These are phyloP conservation scores for Chrysomela aeneicollis DNA, from an alignment of 2,888 invertebrate species.

Conservation along the genomic window DNA sequence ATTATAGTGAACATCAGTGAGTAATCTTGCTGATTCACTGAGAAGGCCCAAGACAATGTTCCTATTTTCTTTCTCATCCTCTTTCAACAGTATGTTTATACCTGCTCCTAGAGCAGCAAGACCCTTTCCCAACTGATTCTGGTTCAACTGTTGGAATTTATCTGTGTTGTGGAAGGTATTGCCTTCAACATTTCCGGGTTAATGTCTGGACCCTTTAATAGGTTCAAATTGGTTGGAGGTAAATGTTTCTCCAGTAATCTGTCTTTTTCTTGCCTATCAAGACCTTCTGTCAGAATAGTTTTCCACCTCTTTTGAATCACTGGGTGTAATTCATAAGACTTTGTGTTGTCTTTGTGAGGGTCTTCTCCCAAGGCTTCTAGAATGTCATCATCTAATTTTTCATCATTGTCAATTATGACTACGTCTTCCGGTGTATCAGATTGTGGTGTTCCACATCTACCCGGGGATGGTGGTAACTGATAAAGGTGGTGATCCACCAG, in stretches of 20 bases:
- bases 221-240: background rate
- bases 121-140: constrained; percentile 8
- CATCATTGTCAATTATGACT: too few relatives aligned
- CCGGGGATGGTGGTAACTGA: too few relatives aligned
- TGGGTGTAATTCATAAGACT: background rate
- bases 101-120: constrained; percentile 3
- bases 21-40: background rate
- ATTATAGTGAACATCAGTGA: constrained; percentile 1
- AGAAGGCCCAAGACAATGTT: constrained; percentile 1
- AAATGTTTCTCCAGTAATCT: background rate
- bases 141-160: constrained; percentile 3
- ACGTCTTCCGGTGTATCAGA: background rate
- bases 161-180: constrained; percentile 5
- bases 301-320: constrained; percentile 4
- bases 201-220: background rate
- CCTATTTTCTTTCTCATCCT: constrained; percentile 10
- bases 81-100: constrained; percentile 5
- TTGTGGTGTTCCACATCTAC: constrained; percentile 10
- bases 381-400: background rate
- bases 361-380: constrained; percentile 8
- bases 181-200: constrained; percentile 9
- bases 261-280: constrained; percentile 2
- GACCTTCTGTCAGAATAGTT: background rate
- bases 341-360: background rate
- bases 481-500: too few relatives aligned